A percentile compares a stretch with the other conserved stretches of the same genome.
Evolutionary conservation across 30 jellyfish, hydroid and myxozoan species (phyloP).

Genomic region (Aurelia sp.): DNA sequence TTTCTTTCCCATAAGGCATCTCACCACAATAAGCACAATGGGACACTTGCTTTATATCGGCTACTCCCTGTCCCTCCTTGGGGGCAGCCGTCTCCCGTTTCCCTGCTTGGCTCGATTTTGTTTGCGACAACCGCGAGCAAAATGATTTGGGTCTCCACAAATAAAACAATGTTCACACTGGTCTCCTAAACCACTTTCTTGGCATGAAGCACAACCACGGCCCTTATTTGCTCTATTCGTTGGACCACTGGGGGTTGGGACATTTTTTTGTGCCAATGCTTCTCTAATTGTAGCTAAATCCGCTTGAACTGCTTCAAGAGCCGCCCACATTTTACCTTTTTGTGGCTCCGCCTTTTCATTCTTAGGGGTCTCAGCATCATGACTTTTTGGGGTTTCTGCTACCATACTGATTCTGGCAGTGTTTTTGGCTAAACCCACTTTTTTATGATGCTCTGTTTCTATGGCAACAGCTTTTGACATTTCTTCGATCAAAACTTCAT

Average conservation of each 20-base stretch:
- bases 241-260: background rate
- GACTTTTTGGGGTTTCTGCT: constrained; percentile 1
- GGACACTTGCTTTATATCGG: too few species aligned
- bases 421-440: constrained; percentile 37
- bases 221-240: background rate
- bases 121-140: constrained; percentile 7
- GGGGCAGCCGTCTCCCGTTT: too few species aligned
- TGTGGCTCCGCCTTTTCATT: constrained; percentile 17
- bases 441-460: constrained; percentile 30
- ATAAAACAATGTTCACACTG: constrained; percentile 37
- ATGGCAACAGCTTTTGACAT: constrained; percentile 47
- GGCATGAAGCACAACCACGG: constrained; percentile 24
- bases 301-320: constrained; percentile 16
- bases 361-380: constrained; percentile 1
- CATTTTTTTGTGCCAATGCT: background rate
- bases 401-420: constrained; percentile 32
- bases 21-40: too few species aligned
- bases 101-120: background rate
- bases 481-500: constrained; percentile 31
- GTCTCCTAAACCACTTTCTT: constrained; percentile 21
- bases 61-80: too few species aligned
- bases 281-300: background rate
- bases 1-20: too few species aligned
- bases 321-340: constrained; percentile 25
- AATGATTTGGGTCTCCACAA: constrained; percentile 28